These are phyloP conservation scores for Contarinia nasturtii DNA, from an alignment of 1,140 invertebrate genomes.

Conservation along the genomic window DNA sequence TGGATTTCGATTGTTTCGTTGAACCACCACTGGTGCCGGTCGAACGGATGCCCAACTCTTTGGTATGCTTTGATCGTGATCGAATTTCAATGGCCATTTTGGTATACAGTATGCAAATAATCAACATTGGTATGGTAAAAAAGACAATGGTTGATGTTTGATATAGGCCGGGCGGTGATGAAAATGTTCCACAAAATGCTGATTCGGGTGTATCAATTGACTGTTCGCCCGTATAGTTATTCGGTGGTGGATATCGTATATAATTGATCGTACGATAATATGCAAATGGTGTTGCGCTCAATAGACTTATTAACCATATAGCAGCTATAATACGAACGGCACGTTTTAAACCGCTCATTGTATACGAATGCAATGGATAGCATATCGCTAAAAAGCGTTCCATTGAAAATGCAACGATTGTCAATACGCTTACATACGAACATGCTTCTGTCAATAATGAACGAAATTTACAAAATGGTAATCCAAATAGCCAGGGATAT, in stretches of 20 bases:
- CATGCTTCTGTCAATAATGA: slow-evolving; percentile 71
- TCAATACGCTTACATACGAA: slow-evolving; percentile 76
- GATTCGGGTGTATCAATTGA: slow-evolving; percentile 29
- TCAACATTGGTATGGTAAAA: slow-evolving; percentile 62
- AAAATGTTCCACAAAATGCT: slow-evolving; percentile 55
- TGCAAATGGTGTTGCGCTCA: slow-evolving; percentile 63
- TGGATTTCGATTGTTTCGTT: slow-evolving; percentile 40
- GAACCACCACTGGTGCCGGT: slow-evolving; percentile 42
- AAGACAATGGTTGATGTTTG: slow-evolving; percentile 66
- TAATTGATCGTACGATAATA: slow-evolving; percentile 47
- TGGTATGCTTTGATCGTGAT: slow-evolving; percentile 26
- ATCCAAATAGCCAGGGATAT: slow-evolving; percentile 76
- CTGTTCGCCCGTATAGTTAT: not conserved
- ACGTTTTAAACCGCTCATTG: slow-evolving; percentile 58
- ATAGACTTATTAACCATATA: slow-evolving; percentile 57
- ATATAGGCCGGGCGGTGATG: slow-evolving; percentile 40
- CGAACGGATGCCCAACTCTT: slow-evolving; percentile 17
- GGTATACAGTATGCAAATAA: slow-evolving; percentile 57
- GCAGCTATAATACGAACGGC: slow-evolving; percentile 60
- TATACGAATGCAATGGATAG: slow-evolving; percentile 61
- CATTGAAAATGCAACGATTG: slow-evolving; percentile 73
- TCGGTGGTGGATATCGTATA: slow-evolving; percentile 38
- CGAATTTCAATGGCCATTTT: slow-evolving; percentile 54
- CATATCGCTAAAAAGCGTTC: slow-evolving; percentile 85
- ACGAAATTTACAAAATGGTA: slow-evolving; percentile 64